These are phyloP conservation scores for Plebejus melissa DNA, from an alignment of 2,888 invertebrate species.

Conservation along the genomic window DNA sequence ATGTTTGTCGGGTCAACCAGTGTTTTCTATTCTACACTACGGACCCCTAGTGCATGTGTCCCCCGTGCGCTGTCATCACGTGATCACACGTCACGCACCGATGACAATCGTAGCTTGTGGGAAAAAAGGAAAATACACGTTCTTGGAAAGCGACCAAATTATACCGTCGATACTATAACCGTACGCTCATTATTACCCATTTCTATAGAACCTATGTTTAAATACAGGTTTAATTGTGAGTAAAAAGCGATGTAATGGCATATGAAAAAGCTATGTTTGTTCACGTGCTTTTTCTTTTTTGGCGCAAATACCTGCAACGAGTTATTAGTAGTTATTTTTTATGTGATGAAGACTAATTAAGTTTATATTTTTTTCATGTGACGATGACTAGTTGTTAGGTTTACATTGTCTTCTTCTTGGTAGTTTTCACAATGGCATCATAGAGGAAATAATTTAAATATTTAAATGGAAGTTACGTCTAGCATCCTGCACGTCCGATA, in stretches of 20 bases:
- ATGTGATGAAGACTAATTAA: neutral
- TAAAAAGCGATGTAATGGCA: neutral
- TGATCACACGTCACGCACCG: conserved; percentile 62
- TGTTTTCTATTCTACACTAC: neutral
- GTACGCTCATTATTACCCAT: neutral
- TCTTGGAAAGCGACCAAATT: conserved; percentile 26
- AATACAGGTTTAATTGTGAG: conserved; percentile 5
- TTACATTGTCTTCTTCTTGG: neutral
- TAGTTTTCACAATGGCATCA: neutral
- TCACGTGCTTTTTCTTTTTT: neutral
- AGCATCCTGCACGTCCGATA: neutral
- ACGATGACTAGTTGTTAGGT: neutral
- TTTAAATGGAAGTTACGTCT: neutral
- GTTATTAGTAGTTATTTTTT: neutral
- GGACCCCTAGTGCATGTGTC: conserved; percentile 20
- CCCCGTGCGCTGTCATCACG: conserved; percentile 55
- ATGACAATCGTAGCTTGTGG: conserved; percentile 52
- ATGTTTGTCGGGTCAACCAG: neutral
- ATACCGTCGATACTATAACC: conserved; percentile 19
- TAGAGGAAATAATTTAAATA: conserved; percentile 1
- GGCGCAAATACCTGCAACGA: neutral
- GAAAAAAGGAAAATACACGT: conserved; percentile 27
- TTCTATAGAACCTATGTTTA: conserved; percentile 10
- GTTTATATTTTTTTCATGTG: neutral
- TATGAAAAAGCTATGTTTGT: neutral